phyloP scores from a whole-genome alignment of 1,140 invertebrate genomes.

The Brachionus rotundiformis region DNA sequence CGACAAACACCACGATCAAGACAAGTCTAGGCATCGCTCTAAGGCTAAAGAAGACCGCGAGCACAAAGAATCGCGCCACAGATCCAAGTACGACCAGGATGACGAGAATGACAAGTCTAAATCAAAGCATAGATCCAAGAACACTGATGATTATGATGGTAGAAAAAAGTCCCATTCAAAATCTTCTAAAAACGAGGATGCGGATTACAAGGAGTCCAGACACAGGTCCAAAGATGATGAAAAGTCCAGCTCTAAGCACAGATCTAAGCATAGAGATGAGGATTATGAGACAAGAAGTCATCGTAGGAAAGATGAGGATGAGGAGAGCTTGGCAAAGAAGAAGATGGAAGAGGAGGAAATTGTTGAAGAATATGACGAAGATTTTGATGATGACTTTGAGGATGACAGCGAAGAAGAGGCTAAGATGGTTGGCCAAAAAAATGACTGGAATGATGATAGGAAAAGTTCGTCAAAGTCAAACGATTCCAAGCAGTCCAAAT shows the following conservation, averaged over 20 bases:
- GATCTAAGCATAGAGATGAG: not conserved
- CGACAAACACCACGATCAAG: not conserved
- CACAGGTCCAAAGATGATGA: not conserved
- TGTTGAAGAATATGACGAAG: constrained; percentile 21
- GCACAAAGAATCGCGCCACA: not conserved
- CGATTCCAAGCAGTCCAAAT: not conserved
- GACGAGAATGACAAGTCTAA: not conserved
- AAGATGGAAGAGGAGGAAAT: not conserved
- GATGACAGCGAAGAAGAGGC: not conserved
- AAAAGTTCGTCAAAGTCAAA: not conserved
- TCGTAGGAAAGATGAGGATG: not conserved
- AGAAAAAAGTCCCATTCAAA: not conserved
- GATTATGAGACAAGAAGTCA: not conserved
- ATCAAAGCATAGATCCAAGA: constrained; percentile 8
- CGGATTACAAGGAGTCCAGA: not conserved
- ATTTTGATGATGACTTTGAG: constrained; percentile 43
- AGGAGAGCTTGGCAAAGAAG: not conserved
- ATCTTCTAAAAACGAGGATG: not conserved
- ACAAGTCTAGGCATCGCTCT: not conserved
- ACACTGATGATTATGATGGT: not conserved
- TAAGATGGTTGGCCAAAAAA: not conserved
- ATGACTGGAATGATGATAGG: not conserved
- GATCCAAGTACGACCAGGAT: not conserved
- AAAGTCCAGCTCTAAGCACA: not conserved
- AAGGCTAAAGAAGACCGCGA: not conserved